phyloP scores from a whole-genome alignment of 2,113 vertebrate genomes.

The Noctilio leporinus region DNA sequence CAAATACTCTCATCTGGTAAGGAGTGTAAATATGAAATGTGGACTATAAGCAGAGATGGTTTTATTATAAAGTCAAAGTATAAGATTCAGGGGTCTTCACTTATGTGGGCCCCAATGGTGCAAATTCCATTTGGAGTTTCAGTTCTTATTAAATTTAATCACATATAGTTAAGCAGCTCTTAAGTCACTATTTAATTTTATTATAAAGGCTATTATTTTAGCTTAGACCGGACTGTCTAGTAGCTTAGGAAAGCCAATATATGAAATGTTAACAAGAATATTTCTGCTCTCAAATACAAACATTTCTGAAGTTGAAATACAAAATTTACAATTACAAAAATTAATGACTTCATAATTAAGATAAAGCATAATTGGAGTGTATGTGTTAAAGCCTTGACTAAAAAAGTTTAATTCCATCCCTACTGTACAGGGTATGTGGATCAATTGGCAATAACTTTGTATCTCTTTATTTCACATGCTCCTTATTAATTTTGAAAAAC shows the following conservation, averaged over 20 bases:
- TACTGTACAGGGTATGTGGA: no score
- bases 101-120: neutral
- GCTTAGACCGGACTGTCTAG: neutral
- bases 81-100: neutral
- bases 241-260: constrained; percentile 1
- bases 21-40: neutral
- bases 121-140: neutral
- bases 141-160: neutral
- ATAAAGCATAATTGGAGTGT: neutral
- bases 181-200: neutral
- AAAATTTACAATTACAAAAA: constrained; percentile 21
- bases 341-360: constrained; percentile 17
- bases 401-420: neutral
- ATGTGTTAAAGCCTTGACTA: neutral
- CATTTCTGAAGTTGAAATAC: constrained; percentile 30
- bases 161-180: neutral
- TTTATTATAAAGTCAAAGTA: neutral
- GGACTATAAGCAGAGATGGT: neutral
- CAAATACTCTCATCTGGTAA: neutral
- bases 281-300: constrained; percentile 22
- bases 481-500: no score
- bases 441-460: no score
- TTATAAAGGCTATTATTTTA: constrained; percentile 32
- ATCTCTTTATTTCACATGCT: no score
- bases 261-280: neutral